Evolutionary conservation across 1,140 invertebrate genomes (phyloP).

Genomic region (Samia ricini): DNA sequence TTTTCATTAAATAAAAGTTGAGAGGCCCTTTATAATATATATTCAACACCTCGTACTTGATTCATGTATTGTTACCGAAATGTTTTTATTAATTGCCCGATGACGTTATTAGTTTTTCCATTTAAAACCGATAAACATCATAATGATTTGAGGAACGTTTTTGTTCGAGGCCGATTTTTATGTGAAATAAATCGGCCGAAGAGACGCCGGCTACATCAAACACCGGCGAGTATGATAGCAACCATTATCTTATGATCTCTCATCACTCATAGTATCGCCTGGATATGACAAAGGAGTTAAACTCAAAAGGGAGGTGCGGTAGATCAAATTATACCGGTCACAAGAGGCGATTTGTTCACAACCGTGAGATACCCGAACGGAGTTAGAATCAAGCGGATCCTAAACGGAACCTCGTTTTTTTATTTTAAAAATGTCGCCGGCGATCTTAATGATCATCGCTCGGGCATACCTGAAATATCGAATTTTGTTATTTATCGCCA

Average conservation of each 20-base stretch:
- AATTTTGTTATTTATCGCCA: slow-evolving; percentile 60
- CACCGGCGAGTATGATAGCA: slow-evolving; percentile 8
- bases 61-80: too few relatives aligned
- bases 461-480: slow-evolving; percentile 59
- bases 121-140: slow-evolving; percentile 67
- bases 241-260: slow-evolving; percentile 22
- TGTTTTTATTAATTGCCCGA: slow-evolving; percentile 5
- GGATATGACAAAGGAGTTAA: not conserved
- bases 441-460: slow-evolving; percentile 57
- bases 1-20: too few relatives aligned
- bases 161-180: slow-evolving; percentile 48
- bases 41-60: too few relatives aligned
- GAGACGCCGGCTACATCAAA: slow-evolving; percentile 43
- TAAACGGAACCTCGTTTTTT: slow-evolving; percentile 16
- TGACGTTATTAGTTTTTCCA: slow-evolving; percentile 64
- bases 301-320: slow-evolving; percentile 10
- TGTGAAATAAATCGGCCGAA: slow-evolving; percentile 56
- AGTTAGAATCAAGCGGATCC: slow-evolving; percentile 49
- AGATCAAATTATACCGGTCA: slow-evolving; percentile 32
- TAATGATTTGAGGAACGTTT: slow-evolving; percentile 59
- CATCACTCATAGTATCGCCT: not conserved
- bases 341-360: slow-evolving; percentile 30
- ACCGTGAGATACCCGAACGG: slow-evolving; percentile 30
- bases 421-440: slow-evolving; percentile 53
- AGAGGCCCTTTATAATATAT: too few relatives aligned